These are phyloP conservation scores for Esperia sulphurella DNA, from an alignment of 2,888 invertebrate species.

Conservation along the genomic window DNA sequence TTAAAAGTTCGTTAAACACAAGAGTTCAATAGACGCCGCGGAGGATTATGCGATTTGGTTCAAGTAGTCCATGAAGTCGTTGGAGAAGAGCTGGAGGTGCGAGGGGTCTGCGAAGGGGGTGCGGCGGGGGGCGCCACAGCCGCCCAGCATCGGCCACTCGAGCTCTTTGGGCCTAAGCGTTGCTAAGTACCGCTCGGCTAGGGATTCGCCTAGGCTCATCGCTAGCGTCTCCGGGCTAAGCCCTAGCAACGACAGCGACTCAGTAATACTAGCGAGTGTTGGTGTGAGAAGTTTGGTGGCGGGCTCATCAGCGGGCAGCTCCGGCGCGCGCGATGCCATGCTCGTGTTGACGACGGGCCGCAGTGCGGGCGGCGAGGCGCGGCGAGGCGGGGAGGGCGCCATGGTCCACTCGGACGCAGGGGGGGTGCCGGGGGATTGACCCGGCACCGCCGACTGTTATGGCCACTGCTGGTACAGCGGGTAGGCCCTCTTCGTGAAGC, in stretches of 20 bases:
- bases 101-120: slow-evolving; percentile 47
- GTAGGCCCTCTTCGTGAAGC: slow-evolving; percentile 87
- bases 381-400: slow-evolving; percentile 61
- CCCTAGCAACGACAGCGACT: slow-evolving; percentile 65
- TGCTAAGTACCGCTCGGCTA: slow-evolving; percentile 64
- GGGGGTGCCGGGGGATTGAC: slow-evolving; percentile 76
- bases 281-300: slow-evolving; percentile 50
- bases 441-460: slow-evolving; percentile 90
- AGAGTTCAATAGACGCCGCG: slow-evolving; percentile 41
- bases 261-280: slow-evolving; percentile 60
- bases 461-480: slow-evolving; percentile 89
- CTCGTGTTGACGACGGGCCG: slow-evolving; percentile 75
- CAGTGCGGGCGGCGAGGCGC: slow-evolving; percentile 63
- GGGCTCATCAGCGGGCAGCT: slow-evolving; percentile 39
- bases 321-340: slow-evolving; percentile 61
- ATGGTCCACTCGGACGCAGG: slow-evolving; percentile 55
- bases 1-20: slow-evolving; percentile 38
- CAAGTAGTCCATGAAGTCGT: slow-evolving; percentile 81
- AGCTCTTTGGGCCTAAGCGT: slow-evolving; percentile 60
- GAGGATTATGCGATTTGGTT: slow-evolving; percentile 77
- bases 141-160: slow-evolving; percentile 34
- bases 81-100: slow-evolving; percentile 80
- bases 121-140: slow-evolving; percentile 47
- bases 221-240: slow-evolving; percentile 65
- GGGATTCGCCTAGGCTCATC: slow-evolving; percentile 69